Evolutionary conservation across 2,888 invertebrate species (phyloP), one percentile per base, ranked within the genome.

Genomic region (Fabriciana adippe): DNA sequence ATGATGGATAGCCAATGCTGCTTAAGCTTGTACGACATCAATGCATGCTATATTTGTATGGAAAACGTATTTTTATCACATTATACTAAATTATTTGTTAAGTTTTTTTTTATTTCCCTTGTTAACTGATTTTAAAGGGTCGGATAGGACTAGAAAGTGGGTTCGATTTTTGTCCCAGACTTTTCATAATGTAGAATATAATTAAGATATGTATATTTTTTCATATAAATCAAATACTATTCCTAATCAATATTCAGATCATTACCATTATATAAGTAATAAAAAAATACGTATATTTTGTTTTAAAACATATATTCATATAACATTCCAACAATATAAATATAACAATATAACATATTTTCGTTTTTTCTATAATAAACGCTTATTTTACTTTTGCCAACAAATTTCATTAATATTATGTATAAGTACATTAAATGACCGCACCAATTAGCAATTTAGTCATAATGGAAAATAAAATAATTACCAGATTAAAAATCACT

Each of bases 1-100:
- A 76, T 87, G 90, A 90, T 88, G 82, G 86, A 90, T 89, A 73
- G 79, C 55, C 66, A 66, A 64, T 67, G 68, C 67, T 63, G 62
- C 59, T 67, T 65, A 56, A 63, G 65, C 60, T 56, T 55, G 65
- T 69, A 63, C 55, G 63, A 50, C 67, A 65, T 69, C 61, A 57
- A 63, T 67, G 63, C 62, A 63, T 18, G 51, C 55, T 70, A 57
- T 55, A 53, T 60, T 70, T 76, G 64, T 67, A 55, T 51, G 78
- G 78, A 77, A 65, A 63, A 16, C 47, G 66, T 64, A 66, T 72
- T 60, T 55, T 61, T 53, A 53, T 53, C 18, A 61, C 18, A 54
- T 57, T 51, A 35, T 57, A 57, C 50, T 56, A 48, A 45, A 15
- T 56, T 8, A 50, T 50, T 41, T 56, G 50, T 31, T 8, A 16